Evolutionary conservation across 2,888 invertebrate species (phyloP).

Genomic region (Flexamia atlantica): DNA sequence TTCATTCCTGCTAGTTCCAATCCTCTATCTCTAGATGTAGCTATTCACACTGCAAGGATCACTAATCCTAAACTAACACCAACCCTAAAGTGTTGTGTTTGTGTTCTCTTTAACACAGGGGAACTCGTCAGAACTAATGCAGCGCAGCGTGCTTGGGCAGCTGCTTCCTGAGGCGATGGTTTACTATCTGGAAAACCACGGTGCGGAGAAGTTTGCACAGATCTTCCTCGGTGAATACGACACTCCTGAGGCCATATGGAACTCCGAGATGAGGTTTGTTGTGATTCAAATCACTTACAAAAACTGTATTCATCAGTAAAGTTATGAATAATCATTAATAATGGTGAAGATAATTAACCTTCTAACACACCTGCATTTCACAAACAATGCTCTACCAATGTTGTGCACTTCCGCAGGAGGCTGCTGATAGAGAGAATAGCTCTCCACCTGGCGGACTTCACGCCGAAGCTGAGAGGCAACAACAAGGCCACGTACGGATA

Average conservation of each 20-base stretch:
- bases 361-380: too few species aligned
- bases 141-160: slow-evolving; percentile 94
- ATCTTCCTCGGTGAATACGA: slow-evolving; percentile 98
- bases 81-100: neutral
- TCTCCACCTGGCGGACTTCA: slow-evolving; percentile 98
- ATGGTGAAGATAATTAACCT: too few species aligned
- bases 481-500: slow-evolving; percentile 97
- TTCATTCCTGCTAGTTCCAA: too few species aligned
- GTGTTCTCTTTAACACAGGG: neutral
- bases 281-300: too few species aligned
- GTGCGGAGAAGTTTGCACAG: slow-evolving; percentile 98
- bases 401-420: slow-evolving; percentile 82
- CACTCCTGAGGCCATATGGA: slow-evolving; percentile 99
- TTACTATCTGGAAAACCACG: slow-evolving; percentile 98
- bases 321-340: too few species aligned
- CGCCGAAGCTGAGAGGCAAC: slow-evolving; percentile 95
- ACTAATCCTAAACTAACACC: too few species aligned
- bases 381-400: too few species aligned
- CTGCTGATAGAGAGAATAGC: slow-evolving; percentile 98
- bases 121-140: slow-evolving; percentile 87
- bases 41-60: too few species aligned
- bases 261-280: slow-evolving; percentile 92
- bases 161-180: slow-evolving; percentile 99
- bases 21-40: too few species aligned
- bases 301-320: too few species aligned